These are phyloP conservation scores for Anas acuta DNA, from an alignment of 2,797 vertebrate species.

Conservation along the genomic window DNA sequence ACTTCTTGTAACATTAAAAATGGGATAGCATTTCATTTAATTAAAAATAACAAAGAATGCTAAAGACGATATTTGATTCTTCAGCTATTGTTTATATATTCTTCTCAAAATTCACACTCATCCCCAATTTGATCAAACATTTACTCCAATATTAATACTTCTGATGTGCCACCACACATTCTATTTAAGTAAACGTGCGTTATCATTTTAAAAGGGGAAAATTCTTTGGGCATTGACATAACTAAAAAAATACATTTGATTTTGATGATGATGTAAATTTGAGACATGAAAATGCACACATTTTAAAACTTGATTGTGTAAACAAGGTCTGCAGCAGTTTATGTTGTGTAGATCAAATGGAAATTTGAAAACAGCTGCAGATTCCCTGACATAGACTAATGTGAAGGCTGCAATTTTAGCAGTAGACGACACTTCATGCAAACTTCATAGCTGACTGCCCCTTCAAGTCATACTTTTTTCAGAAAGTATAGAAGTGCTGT, in stretches of 20 bases:
- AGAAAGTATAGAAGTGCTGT: background rate
- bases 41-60: background rate
- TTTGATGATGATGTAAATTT: conserved; percentile 5
- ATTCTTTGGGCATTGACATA: background rate
- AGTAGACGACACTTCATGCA: background rate
- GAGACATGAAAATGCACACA: background rate
- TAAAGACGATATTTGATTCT: background rate
- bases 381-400: background rate
- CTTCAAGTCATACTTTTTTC: background rate
- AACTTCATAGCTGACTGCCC: background rate
- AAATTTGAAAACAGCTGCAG: background rate
- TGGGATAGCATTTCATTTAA: background rate
- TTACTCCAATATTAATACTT: background rate
- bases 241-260: background rate
- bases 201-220: background rate
- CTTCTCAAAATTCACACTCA: background rate
- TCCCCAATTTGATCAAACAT: background rate
- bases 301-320: background rate
- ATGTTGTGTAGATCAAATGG: background rate
- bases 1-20: background rate
- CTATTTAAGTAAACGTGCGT: background rate
- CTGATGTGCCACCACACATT: background rate
- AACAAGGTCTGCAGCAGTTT: background rate
- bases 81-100: background rate
- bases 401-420: background rate